These are phyloP conservation scores for Fundulus diaphanus DNA, from an alignment of 2,797 vertebrate genomes.

Conservation along the genomic window DNA sequence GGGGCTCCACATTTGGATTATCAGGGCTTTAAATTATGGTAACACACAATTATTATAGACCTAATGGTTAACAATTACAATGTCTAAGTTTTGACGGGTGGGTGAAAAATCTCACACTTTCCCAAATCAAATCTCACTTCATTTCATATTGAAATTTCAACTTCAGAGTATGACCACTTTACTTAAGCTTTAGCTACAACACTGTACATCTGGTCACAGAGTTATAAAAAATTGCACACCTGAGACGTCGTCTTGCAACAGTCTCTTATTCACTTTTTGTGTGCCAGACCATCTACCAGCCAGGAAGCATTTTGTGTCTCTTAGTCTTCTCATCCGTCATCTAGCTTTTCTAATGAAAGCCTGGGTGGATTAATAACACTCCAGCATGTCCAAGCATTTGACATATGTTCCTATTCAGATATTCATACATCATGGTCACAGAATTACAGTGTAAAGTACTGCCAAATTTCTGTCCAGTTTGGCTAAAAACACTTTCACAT, in stretches of 20 bases:
- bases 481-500: not conserved
- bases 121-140: not conserved
- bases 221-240: not conserved
- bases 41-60: not conserved
- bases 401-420: slow-evolving; percentile 7
- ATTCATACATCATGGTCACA: not conserved
- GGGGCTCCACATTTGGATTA: not conserved
- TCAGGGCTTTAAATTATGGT: slow-evolving; percentile 4
- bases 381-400: slow-evolving; percentile 17
- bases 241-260: not conserved
- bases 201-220: not conserved
- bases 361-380: slow-evolving; percentile 65
- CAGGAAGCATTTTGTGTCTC: slow-evolving; percentile 63
- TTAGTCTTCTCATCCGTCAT: slow-evolving; percentile 74
- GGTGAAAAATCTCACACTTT: too few species aligned
- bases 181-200: not conserved
- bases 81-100: not conserved
- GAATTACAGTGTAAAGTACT: not conserved
- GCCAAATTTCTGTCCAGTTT: not conserved
- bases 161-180: not conserved
- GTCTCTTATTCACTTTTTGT: slow-evolving; percentile 32
- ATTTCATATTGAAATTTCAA: not conserved
- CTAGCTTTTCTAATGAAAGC: slow-evolving; percentile 74
- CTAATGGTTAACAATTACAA: not conserved
- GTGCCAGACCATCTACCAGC: slow-evolving; percentile 49